phyloP scores from a whole-genome alignment of 2,888 invertebrate genomes.

The Tipula helvola region DNA sequence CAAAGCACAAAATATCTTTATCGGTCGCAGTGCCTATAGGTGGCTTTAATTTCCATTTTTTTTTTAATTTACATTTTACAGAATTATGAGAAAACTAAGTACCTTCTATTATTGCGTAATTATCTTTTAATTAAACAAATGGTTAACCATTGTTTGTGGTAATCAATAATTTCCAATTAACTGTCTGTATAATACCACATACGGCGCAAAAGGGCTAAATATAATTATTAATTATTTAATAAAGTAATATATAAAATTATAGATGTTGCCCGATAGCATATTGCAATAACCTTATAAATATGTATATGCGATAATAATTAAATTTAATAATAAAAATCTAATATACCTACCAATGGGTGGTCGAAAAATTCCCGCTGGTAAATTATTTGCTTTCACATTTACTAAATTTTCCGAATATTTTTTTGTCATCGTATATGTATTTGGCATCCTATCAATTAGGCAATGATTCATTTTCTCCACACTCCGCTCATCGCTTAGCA shows the following conservation, averaged over 20 bases:
- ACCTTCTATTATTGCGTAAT: too few species aligned
- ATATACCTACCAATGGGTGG: constrained; percentile 31
- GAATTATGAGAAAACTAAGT: too few species aligned
- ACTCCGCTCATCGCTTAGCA: constrained; percentile 27
- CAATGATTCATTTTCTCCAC: constrained; percentile 33
- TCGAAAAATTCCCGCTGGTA: constrained; percentile 36
- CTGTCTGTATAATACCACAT: not conserved
- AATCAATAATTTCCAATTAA: not conserved
- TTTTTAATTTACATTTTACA: too few species aligned
- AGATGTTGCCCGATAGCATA: not conserved
- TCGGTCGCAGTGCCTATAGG: too few species aligned
- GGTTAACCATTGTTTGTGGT: not conserved
- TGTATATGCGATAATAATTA: not conserved
- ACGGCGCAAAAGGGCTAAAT: not conserved
- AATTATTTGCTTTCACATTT: constrained; percentile 31
- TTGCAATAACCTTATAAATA: too few species aligned
- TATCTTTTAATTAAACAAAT: too few species aligned
- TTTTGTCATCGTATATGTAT: constrained; percentile 37
- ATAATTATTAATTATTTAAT: not conserved
- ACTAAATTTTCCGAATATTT: constrained; percentile 35
- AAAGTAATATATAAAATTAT: not conserved
- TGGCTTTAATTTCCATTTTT: too few species aligned
- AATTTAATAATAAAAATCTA: not conserved
- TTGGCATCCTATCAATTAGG: constrained; percentile 33
- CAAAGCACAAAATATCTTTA: too few species aligned